Conservation (phyloP, 2,113 vertebrate species). For the Sula dactylatra region DNA sequence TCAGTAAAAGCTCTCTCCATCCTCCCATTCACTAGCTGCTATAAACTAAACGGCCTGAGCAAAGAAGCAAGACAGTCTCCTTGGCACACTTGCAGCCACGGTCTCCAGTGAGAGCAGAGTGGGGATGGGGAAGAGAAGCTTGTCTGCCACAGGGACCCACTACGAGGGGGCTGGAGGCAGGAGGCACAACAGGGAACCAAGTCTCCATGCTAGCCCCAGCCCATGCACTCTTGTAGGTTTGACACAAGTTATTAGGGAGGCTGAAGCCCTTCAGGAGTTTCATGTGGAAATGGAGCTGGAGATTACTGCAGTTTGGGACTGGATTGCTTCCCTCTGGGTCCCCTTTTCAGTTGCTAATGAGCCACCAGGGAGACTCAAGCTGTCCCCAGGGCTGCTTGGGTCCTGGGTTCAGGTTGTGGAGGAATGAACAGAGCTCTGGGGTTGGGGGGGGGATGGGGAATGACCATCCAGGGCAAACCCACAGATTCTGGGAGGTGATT, state of each 20-base stretch:
- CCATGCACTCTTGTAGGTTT: neutral
- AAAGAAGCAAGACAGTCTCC: neutral
- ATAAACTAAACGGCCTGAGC: neutral
- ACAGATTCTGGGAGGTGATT: neutral
- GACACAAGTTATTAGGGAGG: neutral
- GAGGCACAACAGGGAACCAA: neutral
- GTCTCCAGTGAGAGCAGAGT: neutral
- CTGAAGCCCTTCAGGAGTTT: neutral
- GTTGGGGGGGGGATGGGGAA: neutral
- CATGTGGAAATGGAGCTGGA: neutral
- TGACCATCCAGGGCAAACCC: neutral
- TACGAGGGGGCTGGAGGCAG: neutral
- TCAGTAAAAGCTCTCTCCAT: neutral
- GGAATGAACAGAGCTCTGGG: neutral
- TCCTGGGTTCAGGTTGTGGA: neutral
- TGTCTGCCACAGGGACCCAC: accelerated
- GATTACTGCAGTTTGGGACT: neutral
- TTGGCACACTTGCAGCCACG: accelerated
- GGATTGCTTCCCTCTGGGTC: neutral
- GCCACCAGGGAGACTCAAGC: neutral
- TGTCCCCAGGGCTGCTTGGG: neutral
- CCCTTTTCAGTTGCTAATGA: neutral
- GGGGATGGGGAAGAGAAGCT: neutral
- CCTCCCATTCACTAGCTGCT: accelerated
- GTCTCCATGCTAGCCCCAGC: neutral